Conservation (phyloP, 2,888 invertebrate species). For the Ennomos quercinarius region DNA sequence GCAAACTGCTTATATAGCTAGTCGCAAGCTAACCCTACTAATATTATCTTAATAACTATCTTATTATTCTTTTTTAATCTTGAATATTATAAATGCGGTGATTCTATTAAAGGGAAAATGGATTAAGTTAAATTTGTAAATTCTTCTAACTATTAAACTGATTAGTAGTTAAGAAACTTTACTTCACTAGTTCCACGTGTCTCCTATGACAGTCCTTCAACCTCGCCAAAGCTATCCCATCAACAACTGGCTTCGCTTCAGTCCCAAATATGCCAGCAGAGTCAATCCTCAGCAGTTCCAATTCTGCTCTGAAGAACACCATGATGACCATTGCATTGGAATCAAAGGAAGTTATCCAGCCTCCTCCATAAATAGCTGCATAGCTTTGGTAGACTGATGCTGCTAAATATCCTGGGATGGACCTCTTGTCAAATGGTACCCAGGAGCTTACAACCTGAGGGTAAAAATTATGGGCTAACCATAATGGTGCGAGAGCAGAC, state of each 20-base stretch:
- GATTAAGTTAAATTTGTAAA: too few relatives aligned
- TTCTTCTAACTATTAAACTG: too few relatives aligned
- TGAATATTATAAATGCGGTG: too few relatives aligned
- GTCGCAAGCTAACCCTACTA: too few relatives aligned
- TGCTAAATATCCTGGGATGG: slow-evolving; percentile 55
- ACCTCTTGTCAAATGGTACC: slow-evolving; percentile 73
- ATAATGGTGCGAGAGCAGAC: too few relatives aligned
- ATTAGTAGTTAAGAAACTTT: slow-evolving; percentile 28
- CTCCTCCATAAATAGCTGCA: slow-evolving; percentile 70
- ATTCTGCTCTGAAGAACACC: slow-evolving; percentile 72
- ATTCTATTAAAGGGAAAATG: too few relatives aligned
- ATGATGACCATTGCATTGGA: slow-evolving; percentile 73
- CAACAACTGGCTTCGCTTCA: slow-evolving; percentile 35
- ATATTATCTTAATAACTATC: too few relatives aligned
- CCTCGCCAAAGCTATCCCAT: slow-evolving; percentile 46
- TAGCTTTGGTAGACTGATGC: slow-evolving; percentile 67
- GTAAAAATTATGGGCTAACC: background rate
- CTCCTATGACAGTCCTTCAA: slow-evolving; percentile 64
- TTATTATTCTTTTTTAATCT: too few relatives aligned
- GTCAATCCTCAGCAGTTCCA: slow-evolving; percentile 66
- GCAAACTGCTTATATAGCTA: too few relatives aligned
- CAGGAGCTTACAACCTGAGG: slow-evolving; percentile 71
- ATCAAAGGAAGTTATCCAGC: slow-evolving; percentile 77
- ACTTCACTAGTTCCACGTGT: slow-evolving; percentile 68
- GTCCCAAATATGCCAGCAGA: slow-evolving; percentile 61